Conservation (phyloP, 2,888 invertebrate species). For the Drosophila silvestris region DNA sequence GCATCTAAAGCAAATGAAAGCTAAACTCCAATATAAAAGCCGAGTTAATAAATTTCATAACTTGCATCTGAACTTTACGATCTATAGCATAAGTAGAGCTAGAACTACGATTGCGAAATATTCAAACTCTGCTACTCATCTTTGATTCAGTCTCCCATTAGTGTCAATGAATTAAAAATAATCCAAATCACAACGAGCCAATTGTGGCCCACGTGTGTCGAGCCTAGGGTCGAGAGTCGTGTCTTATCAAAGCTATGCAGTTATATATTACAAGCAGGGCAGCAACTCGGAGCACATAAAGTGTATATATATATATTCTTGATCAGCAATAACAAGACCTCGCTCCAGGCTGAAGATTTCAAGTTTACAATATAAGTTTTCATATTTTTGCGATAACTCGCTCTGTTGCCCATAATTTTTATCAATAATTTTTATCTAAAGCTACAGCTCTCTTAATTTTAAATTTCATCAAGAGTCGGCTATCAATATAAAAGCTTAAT, state of each 20-base stretch:
- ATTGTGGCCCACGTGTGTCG: not conserved
- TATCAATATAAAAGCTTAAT: too few species aligned
- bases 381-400: not conserved
- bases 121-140: not conserved
- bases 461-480: not conserved
- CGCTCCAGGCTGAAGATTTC: not conserved
- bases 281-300: not conserved
- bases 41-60: too few species aligned
- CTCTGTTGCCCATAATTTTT: not conserved
- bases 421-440: not conserved
- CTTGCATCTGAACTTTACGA: too few species aligned
- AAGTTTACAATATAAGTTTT: not conserved
- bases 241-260: not conserved
- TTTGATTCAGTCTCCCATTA: not conserved
- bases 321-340: not conserved
- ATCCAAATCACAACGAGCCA: not conserved
- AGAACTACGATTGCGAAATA: not conserved
- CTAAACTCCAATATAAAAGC: too few species aligned
- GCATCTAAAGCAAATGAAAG: too few species aligned
- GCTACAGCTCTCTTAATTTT: not conserved
- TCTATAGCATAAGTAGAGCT: not conserved
- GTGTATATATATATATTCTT: not conserved
- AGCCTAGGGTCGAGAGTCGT: not conserved
- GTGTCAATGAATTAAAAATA: not conserved
- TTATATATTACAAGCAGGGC: not conserved